Conservation (phyloP, 1,140 invertebrate genomes). For the Heliothis subflexa region DNA sequence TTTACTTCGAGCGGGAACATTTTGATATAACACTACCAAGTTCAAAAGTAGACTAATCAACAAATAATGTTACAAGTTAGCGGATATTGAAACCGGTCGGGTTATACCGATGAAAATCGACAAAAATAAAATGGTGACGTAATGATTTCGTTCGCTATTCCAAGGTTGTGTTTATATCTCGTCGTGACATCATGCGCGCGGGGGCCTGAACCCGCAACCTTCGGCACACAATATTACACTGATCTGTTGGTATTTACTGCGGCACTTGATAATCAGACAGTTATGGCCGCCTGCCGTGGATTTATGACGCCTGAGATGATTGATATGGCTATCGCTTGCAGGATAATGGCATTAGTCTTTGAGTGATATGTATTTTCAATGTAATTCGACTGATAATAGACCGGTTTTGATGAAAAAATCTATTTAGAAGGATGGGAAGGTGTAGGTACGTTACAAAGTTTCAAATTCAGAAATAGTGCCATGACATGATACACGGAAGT, state of each 20-base stretch:
- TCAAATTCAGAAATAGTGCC: too few relatives aligned
- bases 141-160: slow-evolving; percentile 61
- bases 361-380: too few relatives aligned
- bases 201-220: background rate
- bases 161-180: slow-evolving; percentile 72
- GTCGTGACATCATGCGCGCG: slow-evolving; percentile 65
- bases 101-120: slow-evolving; percentile 62
- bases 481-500: too few relatives aligned
- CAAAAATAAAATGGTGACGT: slow-evolving; percentile 75
- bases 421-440: too few relatives aligned
- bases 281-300: background rate
- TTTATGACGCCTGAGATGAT: too few relatives aligned
- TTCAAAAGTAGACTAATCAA: slow-evolving; percentile 33
- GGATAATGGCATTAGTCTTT: too few relatives aligned
- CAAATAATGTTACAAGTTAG: background rate
- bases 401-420: too few relatives aligned
- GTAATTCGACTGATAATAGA: too few relatives aligned
- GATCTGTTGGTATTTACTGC: background rate
- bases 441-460: too few relatives aligned
- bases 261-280: background rate
- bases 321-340: too few relatives aligned
- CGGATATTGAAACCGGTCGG: slow-evolving; percentile 52
- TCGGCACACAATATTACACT: slow-evolving; percentile 1
- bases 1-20: slow-evolving; percentile 50
- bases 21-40: slow-evolving; percentile 40